Conservation (phyloP, 1,140 invertebrate species). For the Oreohelix idahoensis region DNA sequence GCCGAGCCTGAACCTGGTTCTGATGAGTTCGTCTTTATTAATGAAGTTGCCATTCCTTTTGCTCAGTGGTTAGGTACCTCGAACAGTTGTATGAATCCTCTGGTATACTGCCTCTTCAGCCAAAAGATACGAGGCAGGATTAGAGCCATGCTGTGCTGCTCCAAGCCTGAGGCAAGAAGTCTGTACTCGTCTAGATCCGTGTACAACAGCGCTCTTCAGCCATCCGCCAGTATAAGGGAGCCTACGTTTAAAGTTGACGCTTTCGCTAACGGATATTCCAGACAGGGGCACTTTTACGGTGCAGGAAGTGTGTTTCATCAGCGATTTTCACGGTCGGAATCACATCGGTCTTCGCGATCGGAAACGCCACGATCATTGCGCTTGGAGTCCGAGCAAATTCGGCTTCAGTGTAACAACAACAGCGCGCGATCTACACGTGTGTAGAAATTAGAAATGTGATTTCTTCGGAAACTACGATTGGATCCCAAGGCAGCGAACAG, state of each 20-base stretch:
- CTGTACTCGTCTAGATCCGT: slow-evolving; percentile 28
- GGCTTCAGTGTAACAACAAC: background rate
- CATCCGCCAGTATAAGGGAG: background rate
- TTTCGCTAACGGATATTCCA: slow-evolving; percentile 21
- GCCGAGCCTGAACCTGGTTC: slow-evolving; percentile 20
- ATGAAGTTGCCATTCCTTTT: slow-evolving; percentile 86
- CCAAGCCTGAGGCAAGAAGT: slow-evolving; percentile 19
- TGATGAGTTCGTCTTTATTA: slow-evolving; percentile 78
- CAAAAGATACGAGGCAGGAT: slow-evolving; percentile 95
- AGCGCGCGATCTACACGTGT: background rate
- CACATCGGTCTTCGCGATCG: background rate
- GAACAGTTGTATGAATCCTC: slow-evolving; percentile 97
- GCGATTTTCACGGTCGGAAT: background rate
- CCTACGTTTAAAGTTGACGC: slow-evolving; percentile 13
- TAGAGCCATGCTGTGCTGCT: slow-evolving; percentile 53
- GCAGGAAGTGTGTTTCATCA: background rate
- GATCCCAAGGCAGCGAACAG: too few relatives aligned
- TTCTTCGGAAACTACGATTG: too few relatives aligned
- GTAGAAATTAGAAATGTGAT: background rate
- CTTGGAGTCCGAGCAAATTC: background rate
- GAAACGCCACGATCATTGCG: background rate
- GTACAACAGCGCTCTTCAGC: slow-evolving; percentile 47
- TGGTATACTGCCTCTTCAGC: slow-evolving; percentile 97
- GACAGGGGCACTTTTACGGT: background rate
- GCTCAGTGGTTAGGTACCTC: slow-evolving; percentile 97